Evolutionary conservation across 2,888 invertebrate genomes (phyloP).

Genomic region (Heliothis peltigera): DNA sequence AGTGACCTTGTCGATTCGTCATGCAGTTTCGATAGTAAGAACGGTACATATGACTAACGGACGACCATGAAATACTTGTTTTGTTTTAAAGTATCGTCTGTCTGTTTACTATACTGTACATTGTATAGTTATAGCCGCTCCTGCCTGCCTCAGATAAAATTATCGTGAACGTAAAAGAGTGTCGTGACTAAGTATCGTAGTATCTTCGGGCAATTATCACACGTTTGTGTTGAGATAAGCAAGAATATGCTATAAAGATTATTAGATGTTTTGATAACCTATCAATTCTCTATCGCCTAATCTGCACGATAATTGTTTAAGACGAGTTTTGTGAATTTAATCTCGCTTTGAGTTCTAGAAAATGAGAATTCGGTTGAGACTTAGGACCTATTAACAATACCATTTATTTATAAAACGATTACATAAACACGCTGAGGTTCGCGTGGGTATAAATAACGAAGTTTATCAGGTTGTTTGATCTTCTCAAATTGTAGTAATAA

Average conservation of each 20-base stretch:
- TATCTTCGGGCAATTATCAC: not conserved
- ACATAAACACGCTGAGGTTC: conserved; percentile 9
- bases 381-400: too few species aligned
- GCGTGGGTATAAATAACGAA: conserved; percentile 27
- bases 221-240: not conserved
- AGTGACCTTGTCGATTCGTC: conserved; percentile 54
- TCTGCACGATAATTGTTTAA: not conserved
- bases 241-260: not conserved
- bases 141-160: not conserved
- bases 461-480: conserved; percentile 13
- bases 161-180: not conserved
- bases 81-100: conserved; percentile 31
- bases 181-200: not conserved
- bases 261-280: not conserved
- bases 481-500: not conserved
- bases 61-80: conserved; percentile 45
- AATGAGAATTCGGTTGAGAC: too few species aligned
- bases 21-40: conserved; percentile 55
- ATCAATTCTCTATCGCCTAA: conserved; percentile 9
- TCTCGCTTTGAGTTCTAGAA: too few species aligned
- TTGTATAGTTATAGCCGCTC: conserved; percentile 1
- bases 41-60: conserved; percentile 38
- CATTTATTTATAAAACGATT: too few species aligned
- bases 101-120: conserved; percentile 28
- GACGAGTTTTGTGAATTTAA: not conserved